A percentile compares a stretch with the other conserved stretches of the same genome.
Conservation (phyloP, 2,888 invertebrate genomes). For the Coenonympha arcania region DNA sequence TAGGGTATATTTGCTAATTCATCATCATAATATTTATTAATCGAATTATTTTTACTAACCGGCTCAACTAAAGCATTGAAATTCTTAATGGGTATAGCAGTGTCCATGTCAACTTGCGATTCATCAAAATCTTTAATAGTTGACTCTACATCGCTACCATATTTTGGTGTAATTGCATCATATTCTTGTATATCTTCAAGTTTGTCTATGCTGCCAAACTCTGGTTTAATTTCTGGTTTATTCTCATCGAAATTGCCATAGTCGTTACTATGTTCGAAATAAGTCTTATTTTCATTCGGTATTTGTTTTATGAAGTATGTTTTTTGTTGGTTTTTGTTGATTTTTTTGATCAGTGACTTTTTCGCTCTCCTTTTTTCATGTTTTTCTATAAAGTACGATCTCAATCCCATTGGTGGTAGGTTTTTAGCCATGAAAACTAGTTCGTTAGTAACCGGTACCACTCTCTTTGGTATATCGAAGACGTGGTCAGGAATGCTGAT, state of each 20-base stretch:
- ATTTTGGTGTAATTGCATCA: constrained; percentile 1
- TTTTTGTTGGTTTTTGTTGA: constrained; percentile 35
- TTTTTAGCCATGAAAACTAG: constrained; percentile 78
- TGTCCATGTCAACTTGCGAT: neutral
- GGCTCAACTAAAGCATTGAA: neutral
- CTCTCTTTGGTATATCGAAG: constrained; percentile 67
- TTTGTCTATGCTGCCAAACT: constrained; percentile 6
- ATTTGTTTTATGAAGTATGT: constrained; percentile 39
- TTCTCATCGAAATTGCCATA: constrained; percentile 34
- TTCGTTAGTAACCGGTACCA: constrained; percentile 75
- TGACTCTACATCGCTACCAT: neutral
- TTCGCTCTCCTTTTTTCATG: constrained; percentile 16
- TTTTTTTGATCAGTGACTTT: constrained; percentile 38
- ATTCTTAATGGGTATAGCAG: neutral
- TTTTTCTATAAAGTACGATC: constrained; percentile 71
- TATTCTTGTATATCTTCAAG: constrained; percentile 5
- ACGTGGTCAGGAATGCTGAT: constrained; percentile 76
- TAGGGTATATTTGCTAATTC: neutral
- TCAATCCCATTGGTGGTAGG: constrained; percentile 80
- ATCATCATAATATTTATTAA: neutral
- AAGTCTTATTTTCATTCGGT: constrained; percentile 29
- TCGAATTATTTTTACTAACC: neutral
- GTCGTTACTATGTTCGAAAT: constrained; percentile 26
- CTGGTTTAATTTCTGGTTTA: neutral
- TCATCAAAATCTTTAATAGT: neutral